phyloP scores from a whole-genome alignment of 2,888 invertebrate genomes.

The Eurois occulta region DNA sequence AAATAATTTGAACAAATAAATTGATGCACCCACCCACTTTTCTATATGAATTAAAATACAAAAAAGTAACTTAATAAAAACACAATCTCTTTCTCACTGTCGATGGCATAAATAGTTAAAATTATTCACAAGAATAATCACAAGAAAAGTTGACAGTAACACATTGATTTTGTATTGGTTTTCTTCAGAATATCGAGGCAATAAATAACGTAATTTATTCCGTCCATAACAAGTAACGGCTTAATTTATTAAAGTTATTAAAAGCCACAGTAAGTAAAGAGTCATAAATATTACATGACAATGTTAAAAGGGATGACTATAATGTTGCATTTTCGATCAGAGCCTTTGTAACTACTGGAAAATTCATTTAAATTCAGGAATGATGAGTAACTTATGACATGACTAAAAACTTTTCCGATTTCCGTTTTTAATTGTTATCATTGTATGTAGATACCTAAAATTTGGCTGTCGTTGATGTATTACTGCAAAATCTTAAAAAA shows the following conservation, averaged over 20 bases:
- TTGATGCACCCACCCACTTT: neutral
- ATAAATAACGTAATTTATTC: constrained; percentile 21
- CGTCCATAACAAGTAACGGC: neutral
- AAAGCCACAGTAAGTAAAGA: neutral
- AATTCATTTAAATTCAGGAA: neutral
- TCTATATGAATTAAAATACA: neutral
- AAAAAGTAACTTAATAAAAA: neutral
- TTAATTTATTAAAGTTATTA: constrained; percentile 20
- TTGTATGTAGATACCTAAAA: neutral
- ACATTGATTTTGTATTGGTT: neutral
- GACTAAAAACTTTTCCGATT: neutral
- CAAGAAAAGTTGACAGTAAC: neutral
- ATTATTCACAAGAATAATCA: neutral
- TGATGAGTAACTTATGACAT: neutral
- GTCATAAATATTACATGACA: constrained; percentile 22
- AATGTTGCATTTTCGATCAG: constrained; percentile 21
- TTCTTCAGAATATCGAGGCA: neutral
- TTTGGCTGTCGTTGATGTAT: neutral
- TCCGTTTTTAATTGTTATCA: neutral
- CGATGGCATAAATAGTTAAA: neutral
- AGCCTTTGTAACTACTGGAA: neutral
- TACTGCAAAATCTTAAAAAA: neutral
- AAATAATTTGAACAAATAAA: neutral
- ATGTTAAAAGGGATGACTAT: constrained; percentile 3
- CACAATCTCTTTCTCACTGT: neutral